Conservation (phyloP, 2,888 invertebrate species). For the Andrena minutula region DNA sequence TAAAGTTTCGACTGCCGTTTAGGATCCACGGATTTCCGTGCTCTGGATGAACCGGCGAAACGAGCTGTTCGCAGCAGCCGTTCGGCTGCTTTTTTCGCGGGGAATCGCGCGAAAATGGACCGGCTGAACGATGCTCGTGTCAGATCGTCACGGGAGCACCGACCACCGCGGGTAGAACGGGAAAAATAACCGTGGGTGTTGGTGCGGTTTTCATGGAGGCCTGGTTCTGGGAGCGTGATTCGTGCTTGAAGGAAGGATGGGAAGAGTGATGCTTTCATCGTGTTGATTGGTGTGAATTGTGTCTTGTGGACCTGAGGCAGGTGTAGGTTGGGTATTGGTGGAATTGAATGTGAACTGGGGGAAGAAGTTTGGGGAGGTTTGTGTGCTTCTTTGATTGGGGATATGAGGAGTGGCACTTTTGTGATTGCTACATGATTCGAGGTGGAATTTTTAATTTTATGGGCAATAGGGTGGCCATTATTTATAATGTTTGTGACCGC, state of each 20-base stretch:
- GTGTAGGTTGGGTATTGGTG: too few species aligned
- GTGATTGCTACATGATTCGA: too few species aligned
- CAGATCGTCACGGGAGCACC: conserved; percentile 7
- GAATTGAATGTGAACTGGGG: too few species aligned
- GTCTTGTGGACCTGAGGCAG: too few species aligned
- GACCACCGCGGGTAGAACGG: background rate
- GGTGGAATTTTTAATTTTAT: too few species aligned
- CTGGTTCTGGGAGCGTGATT: conserved; percentile 4
- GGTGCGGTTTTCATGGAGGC: background rate
- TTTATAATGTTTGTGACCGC: too few species aligned
- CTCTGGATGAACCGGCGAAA: background rate
- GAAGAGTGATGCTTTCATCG: background rate
- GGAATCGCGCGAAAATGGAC: conserved; percentile 18
- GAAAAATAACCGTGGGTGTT: conserved; percentile 20
- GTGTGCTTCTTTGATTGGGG: too few species aligned
- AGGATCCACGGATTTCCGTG: conserved; percentile 32
- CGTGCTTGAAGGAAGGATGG: background rate
- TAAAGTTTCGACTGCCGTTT: conserved; percentile 32
- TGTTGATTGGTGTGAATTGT: too few species aligned
- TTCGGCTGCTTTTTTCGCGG: conserved; percentile 13
- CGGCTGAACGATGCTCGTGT: conserved; percentile 23
- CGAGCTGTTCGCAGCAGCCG: background rate
- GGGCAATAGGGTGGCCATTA: too few species aligned
- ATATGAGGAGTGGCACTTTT: too few species aligned
- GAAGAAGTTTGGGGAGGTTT: too few species aligned